These are phyloP conservation scores for Eulimnadia texana DNA, from an alignment of 1,140 invertebrate species.

Conservation along the genomic window DNA sequence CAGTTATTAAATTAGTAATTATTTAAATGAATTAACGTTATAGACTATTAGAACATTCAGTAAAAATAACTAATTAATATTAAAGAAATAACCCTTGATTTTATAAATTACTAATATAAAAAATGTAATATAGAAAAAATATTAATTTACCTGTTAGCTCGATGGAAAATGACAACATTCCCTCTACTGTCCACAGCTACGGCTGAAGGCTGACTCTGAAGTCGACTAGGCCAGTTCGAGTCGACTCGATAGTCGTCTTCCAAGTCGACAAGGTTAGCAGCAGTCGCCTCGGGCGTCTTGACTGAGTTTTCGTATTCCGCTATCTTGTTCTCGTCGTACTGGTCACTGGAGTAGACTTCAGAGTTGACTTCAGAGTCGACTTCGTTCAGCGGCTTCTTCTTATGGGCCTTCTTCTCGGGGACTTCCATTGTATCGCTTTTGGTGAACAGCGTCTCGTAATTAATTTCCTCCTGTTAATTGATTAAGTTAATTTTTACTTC, in stretches of 20 bases:
- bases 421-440: not conserved
- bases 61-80: not conserved
- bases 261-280: too few relatives aligned
- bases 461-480: not conserved
- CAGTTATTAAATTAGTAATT: not conserved
- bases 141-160: constrained; percentile 33
- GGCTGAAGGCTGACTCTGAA: constrained; percentile 60
- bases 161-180: constrained; percentile 68
- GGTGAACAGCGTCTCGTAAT: not conserved
- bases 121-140: not conserved
- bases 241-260: not conserved
- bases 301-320: too few relatives aligned
- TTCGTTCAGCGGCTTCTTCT: not conserved
- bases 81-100: not conserved
- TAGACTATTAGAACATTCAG: not conserved
- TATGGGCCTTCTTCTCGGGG: not conserved
- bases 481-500: too few relatives aligned
- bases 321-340: too few relatives aligned
- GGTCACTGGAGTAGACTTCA: too few relatives aligned
- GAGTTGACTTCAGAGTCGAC: not conserved
- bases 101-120: not conserved
- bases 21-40: not conserved
- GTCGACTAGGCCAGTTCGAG: not conserved
- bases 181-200: constrained; percentile 56
- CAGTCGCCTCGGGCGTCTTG: too few relatives aligned